A percentile compares a stretch with the other conserved stretches of the same genome.
Evolutionary conservation across 2,888 invertebrate genomes (phyloP).

Genomic region (Cheilosia vernalis): DNA sequence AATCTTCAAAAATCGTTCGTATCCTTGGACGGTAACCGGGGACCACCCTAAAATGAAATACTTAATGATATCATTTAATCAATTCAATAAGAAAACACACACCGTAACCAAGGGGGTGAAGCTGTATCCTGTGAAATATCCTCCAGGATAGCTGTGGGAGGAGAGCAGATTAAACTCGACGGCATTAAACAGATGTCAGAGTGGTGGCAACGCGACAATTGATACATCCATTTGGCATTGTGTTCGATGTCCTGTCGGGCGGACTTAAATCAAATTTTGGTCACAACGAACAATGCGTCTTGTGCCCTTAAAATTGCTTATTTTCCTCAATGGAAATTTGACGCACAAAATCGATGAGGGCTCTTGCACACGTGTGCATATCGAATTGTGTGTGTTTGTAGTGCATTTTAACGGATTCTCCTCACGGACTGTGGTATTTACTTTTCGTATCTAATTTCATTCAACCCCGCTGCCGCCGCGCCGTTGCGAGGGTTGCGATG

Average conservation of each 20-base stretch:
- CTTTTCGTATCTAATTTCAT: conserved; percentile 62
- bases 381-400: conserved; percentile 61
- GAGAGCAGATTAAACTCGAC: conserved; percentile 60
- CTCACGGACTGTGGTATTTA: conserved; percentile 46
- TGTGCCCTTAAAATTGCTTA: conserved; percentile 46
- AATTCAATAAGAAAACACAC: conserved; percentile 71
- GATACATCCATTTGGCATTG: conserved; percentile 67
- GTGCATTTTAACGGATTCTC: conserved; percentile 70
- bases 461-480: not conserved
- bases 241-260: conserved; percentile 34
- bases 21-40: conserved; percentile 51
- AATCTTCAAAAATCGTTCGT: conserved; percentile 56
- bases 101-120: conserved; percentile 20
- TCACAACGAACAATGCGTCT: conserved; percentile 32
- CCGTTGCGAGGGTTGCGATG: conserved; percentile 42
- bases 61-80: conserved; percentile 74
- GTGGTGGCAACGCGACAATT: conserved; percentile 55
- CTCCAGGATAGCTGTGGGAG: conserved; percentile 52
- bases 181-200: conserved; percentile 70
- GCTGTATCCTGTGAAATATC: conserved; percentile 47
- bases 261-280: conserved; percentile 69
- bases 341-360: conserved; percentile 32
- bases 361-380: conserved; percentile 61
- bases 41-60: conserved; percentile 62
- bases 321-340: conserved; percentile 43